phyloP scores from a whole-genome alignment of 2,113 vertebrate species.

The Amazona vittata region DNA sequence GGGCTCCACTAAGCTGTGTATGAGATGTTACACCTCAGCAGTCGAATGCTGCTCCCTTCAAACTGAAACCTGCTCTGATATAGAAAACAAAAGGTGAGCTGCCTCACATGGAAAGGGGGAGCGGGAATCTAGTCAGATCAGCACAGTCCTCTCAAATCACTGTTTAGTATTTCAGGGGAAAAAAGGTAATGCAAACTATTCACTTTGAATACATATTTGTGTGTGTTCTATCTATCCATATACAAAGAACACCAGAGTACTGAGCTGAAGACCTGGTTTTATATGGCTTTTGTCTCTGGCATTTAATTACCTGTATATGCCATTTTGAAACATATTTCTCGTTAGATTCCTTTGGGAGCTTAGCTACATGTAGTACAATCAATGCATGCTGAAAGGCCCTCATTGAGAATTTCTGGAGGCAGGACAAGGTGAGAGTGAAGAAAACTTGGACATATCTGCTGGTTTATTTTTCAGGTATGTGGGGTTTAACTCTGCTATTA shows the following conservation, averaged over 20 bases:
- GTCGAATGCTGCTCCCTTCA: background rate
- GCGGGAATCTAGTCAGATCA: background rate
- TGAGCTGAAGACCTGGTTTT: background rate
- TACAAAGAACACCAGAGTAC: background rate
- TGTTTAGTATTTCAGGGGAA: background rate
- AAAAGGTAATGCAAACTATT: background rate
- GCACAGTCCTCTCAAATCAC: background rate
- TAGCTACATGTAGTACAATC: background rate
- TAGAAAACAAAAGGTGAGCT: background rate
- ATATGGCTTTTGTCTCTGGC: background rate
- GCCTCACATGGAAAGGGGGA: background rate
- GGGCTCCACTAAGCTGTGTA: background rate
- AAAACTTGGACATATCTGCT: background rate
- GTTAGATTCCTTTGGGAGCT: background rate
- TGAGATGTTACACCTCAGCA: background rate
- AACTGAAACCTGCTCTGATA: background rate
- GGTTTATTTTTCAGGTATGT: background rate
- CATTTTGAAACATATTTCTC: background rate
- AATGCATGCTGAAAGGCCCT: background rate
- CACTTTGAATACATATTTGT: background rate
- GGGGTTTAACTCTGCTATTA: background rate
- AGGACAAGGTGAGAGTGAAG: background rate
- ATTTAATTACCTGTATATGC: background rate
- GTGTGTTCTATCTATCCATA: background rate
- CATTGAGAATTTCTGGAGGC: background rate